Percentiles rank a stretch among this genome's conserved stretches.
Conservation (phyloP, 2,888 invertebrate species). For the Bellardia pandia region DNA sequence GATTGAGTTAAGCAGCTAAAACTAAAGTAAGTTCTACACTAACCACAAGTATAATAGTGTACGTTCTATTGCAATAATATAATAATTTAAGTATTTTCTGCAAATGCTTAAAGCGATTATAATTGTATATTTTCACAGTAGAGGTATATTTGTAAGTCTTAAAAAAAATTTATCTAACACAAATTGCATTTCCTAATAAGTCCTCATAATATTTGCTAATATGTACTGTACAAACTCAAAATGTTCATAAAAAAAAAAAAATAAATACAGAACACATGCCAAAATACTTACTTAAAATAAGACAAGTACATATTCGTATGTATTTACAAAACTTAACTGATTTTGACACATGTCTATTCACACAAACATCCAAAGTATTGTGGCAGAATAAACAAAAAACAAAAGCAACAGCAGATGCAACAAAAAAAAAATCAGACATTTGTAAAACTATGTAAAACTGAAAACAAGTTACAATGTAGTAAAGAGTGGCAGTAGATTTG, state of each 20-base stretch:
- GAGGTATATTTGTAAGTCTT: too few species aligned
- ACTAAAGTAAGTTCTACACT: too few species aligned
- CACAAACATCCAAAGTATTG: conserved; percentile 42
- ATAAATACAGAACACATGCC: conserved; percentile 43
- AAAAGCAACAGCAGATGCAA: not conserved
- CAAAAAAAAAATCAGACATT: not conserved
- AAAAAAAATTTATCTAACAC: too few species aligned
- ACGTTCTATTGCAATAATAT: too few species aligned
- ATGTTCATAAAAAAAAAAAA: conserved; percentile 4
- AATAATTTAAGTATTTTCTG: too few species aligned
- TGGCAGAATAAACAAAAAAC: not conserved
- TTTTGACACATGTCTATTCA: conserved; percentile 69
- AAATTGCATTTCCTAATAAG: not conserved
- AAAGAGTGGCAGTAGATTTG: too few species aligned
- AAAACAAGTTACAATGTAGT: too few species aligned
- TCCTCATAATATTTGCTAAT: not conserved
- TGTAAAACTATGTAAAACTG: not conserved
- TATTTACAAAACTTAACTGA: conserved; percentile 60
- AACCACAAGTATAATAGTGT: too few species aligned
- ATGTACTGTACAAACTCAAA: not conserved
- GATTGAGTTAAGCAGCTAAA: too few species aligned
- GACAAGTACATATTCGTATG: conserved; percentile 9
- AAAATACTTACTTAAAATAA: conserved; percentile 38
- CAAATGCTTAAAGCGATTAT: too few species aligned
- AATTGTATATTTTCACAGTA: too few species aligned